A percentile compares a stretch with the other conserved stretches of the same genome.
phyloP scores from a whole-genome alignment of 2,888 invertebrate species.

The Acanthosepion pharaonis region DNA sequence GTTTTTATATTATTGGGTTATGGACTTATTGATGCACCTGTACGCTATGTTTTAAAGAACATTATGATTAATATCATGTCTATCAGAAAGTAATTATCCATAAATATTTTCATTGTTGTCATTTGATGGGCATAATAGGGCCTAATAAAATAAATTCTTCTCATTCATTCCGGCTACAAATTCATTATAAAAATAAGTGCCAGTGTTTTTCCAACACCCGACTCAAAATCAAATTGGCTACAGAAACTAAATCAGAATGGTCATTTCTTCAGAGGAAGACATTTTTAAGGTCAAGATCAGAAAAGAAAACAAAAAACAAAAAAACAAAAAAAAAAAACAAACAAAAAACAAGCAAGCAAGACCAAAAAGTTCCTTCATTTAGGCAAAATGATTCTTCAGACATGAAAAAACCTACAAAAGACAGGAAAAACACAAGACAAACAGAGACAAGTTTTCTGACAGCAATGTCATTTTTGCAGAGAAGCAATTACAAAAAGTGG shows the following conservation, averaged over 20 bases:
- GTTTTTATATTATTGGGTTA: neutral
- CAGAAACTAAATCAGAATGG: neutral
- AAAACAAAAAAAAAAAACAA: neutral
- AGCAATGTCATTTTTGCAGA: neutral
- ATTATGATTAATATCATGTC: neutral
- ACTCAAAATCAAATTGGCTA: neutral
- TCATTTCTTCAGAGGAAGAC: neutral
- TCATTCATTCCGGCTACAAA: neutral
- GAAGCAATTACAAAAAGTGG: neutral
- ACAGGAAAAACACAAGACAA: slow-evolving; percentile 17
- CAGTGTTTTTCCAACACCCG: neutral
- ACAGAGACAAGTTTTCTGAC: slow-evolving; percentile 33
- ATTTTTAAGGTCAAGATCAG: neutral
- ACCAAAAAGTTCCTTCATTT: neutral
- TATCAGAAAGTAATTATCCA: neutral
- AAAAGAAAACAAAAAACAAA: neutral
- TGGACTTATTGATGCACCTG: too few relatives aligned
- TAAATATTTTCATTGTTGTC: neutral
- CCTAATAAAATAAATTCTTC: neutral
- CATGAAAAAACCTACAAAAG: neutral
- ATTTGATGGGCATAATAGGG: neutral
- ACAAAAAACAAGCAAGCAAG: too few relatives aligned
- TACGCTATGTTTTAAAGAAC: neutral
- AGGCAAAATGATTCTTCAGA: neutral
- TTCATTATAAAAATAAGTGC: neutral